These are phyloP conservation scores for Pandemis heparana DNA, from an alignment of 2,888 invertebrate genomes.

Conservation along the genomic window DNA sequence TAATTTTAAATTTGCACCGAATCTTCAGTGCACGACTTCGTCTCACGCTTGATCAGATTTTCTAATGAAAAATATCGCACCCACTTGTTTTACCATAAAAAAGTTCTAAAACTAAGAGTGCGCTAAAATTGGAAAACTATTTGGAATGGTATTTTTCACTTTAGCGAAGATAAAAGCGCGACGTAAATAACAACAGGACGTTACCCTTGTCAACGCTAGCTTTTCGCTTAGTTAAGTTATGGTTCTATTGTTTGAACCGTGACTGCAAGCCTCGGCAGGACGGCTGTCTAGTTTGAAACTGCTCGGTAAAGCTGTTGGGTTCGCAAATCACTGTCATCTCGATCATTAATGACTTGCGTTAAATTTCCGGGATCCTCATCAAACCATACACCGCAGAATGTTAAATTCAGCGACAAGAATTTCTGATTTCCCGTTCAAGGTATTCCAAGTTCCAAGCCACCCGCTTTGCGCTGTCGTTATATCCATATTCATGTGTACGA, in stretches of 20 bases:
- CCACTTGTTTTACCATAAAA: conserved; percentile 7
- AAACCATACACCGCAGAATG: conserved; percentile 20
- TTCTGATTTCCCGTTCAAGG: conserved; percentile 43
- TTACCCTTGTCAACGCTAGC: conserved; percentile 75
- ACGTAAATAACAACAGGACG: conserved; percentile 70
- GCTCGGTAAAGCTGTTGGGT: conserved; percentile 17
- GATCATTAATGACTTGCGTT: conserved; percentile 47
- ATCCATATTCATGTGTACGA: conserved; percentile 41
- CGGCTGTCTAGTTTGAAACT: conserved; percentile 46
- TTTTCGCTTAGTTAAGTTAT: conserved; percentile 74
- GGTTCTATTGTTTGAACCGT: conserved; percentile 67
- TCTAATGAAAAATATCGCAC: background rate
- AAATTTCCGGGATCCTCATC: conserved; percentile 40
- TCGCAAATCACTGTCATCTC: conserved; percentile 51
- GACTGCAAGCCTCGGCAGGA: conserved; percentile 49
- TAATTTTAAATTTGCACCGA: too few relatives aligned
- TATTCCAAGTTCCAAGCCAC: conserved; percentile 52
- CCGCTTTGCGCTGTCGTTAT: conserved; percentile 57
- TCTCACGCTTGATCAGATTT: background rate
- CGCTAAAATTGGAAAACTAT: conserved; percentile 29
- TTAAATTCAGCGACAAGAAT: conserved; percentile 36
- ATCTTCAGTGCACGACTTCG: too few relatives aligned
- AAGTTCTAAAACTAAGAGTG: conserved; percentile 5
- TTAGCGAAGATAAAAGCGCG: conserved; percentile 48
- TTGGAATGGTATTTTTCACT: conserved; percentile 51